Base-by-base conservation (phyloP, 2,888 invertebrate genomes). In the Thyatira batis region DNA sequence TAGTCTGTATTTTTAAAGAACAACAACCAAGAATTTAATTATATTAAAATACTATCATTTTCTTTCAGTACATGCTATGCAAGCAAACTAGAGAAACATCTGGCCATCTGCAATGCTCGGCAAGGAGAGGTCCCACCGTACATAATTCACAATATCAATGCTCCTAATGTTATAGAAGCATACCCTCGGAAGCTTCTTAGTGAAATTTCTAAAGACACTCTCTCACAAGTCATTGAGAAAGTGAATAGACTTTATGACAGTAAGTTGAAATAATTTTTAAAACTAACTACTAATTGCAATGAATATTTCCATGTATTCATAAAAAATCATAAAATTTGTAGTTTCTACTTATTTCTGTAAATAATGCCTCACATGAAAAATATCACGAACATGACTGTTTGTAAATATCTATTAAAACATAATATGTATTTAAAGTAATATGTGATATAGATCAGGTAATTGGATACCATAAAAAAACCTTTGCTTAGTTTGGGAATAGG, bases 51-150 rank as follows among this genome's bases (percentile, higher is more conserved):
- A 5, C 27, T 10, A 17, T 20, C n/a, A 45, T n/a, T 46, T 44
- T 25, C 73, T 91, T 92, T 20, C 77, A 95, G 95, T 73, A 94
- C 95, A 1, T 94, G 94, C 70, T 96, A 94, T 69, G 91, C 93
- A 13, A 93, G 93, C 30, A 96, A 95, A 71, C 79, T 96, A 55
- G 76, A 92, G 21, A 95, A 95, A 71, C 96, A 96, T 78, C 82
- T 96, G 20, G 92, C 92, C 65, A 94, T 95, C 55, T 96, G 96
- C 78, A 96, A 96, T 78, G 95, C 95, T 0, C 92, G 94, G 13
- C 86, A 87, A 1, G 89, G 84, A 33, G 81, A 82, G 9, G 78
- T 80, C 50, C 92, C 93, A 3, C 82, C 93, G 0, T 94, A 93
- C 71, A 93, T 95, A 23, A 69, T 92, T 45, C 84, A 91, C 13